Conservation (phyloP, 2,888 invertebrate genomes). For the Phyto melanocephala region DNA sequence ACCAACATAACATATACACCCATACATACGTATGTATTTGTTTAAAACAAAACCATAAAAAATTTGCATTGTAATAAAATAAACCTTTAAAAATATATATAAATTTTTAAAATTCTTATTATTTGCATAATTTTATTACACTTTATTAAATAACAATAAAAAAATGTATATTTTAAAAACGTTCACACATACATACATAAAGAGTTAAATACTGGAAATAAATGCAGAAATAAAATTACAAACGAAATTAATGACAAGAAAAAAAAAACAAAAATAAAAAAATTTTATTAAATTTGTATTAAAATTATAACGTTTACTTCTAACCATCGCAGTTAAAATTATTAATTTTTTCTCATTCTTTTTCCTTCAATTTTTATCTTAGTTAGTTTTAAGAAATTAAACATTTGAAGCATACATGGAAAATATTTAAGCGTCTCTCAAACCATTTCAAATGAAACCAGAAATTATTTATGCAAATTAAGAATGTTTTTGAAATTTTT, state of each 20-base stretch:
- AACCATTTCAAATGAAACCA: too few relatives aligned
- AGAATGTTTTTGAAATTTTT: too few relatives aligned
- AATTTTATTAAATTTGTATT: background rate
- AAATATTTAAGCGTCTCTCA: too few relatives aligned
- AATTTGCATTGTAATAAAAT: background rate
- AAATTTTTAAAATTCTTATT: background rate
- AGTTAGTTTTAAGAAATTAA: too few relatives aligned
- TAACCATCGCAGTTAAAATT: too few relatives aligned
- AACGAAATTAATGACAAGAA: background rate
- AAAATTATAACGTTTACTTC: background rate
- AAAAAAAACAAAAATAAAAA: too few relatives aligned
- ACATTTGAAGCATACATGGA: background rate
- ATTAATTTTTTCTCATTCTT: too few relatives aligned
- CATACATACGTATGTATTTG: too few relatives aligned
- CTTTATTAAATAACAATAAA: background rate
- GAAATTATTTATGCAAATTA: too few relatives aligned
- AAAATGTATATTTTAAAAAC: background rate
- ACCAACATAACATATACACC: too few relatives aligned
- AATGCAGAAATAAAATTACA: background rate
- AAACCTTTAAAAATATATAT: background rate
- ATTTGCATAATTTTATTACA: background rate
- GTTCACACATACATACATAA: background rate
- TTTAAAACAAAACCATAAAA: too few relatives aligned
- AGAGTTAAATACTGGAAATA: background rate
- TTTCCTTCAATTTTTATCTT: too few relatives aligned